Evolutionary conservation across 2,113 vertebrate genomes (phyloP).

Genomic region (Hippocampus mohnikei): DNA sequence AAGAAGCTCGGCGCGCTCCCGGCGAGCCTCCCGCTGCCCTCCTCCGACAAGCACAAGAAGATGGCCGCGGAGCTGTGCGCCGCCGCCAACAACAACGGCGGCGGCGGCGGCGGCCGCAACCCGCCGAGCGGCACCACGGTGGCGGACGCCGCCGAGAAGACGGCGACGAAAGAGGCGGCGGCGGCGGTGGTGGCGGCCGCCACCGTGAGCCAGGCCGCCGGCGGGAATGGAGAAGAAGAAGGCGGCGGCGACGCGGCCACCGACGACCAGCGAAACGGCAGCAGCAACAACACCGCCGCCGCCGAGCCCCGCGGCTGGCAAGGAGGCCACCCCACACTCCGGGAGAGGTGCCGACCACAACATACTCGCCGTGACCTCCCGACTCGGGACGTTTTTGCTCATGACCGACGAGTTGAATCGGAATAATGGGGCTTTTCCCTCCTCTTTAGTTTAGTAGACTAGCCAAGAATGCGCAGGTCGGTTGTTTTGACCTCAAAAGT

Average conservation of each 20-base stretch:
- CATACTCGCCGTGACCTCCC: neutral
- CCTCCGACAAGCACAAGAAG: constrained; percentile 82
- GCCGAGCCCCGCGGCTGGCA: constrained; percentile 85
- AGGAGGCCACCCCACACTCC: constrained; percentile 85
- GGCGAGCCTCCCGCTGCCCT: constrained; percentile 74
- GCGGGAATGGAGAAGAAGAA: constrained; percentile 66
- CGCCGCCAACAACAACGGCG: constrained; percentile 72
- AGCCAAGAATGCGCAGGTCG: too few species aligned
- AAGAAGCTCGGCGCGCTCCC: constrained; percentile 75
- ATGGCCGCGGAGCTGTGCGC: constrained; percentile 92
- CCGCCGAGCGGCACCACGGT: constrained; percentile 73
- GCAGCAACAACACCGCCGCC: constrained; percentile 87
- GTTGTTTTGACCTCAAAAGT: too few species aligned
- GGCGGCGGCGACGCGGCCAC: constrained; percentile 63
- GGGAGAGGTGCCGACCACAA: constrained; percentile 80
- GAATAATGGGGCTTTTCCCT: too few species aligned
- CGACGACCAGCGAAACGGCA: constrained; percentile 80
- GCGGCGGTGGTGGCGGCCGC: constrained; percentile 15
- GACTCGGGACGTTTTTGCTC: neutral
- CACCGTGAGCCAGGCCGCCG: constrained; percentile 60
- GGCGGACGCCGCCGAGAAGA: constrained; percentile 73
- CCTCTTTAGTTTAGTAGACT: too few species aligned
- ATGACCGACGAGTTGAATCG: too few species aligned
- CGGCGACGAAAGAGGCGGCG: constrained; percentile 74
- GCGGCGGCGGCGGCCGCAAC: constrained; percentile 27